Percentiles rank a stretch among this genome's conserved stretches.
Evolutionary conservation across 2,888 invertebrate genomes (phyloP).

Genomic region (Teleiodes luculella): DNA sequence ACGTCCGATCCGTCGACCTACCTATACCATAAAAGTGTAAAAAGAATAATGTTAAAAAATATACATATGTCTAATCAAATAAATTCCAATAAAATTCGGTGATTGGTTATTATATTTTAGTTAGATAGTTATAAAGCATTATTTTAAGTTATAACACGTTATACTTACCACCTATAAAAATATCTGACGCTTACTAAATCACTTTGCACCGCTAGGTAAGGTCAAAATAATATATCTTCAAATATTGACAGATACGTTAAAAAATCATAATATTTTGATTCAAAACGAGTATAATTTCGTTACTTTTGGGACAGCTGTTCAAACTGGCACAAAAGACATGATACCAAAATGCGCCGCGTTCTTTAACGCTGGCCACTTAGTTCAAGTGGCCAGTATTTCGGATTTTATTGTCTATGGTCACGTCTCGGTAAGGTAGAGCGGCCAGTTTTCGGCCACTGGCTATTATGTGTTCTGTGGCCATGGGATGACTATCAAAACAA

Average conservation of each 20-base stretch:
- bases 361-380: constrained; percentile 17
- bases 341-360: constrained; percentile 39
- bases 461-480: no score
- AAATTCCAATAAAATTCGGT: no score
- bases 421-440: constrained; percentile 37
- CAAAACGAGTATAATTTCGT: constrained; percentile 2
- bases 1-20: no score
- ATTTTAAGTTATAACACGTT: no score
- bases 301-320: constrained; percentile 40
- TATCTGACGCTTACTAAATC: neutral
- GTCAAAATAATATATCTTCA: neutral
- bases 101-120: no score
- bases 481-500: constrained; percentile 49
- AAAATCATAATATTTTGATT: constrained; percentile 10
- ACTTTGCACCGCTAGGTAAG: neutral
- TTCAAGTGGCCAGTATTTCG: constrained; percentile 28
- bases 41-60: no score
- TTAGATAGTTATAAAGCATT: no score
- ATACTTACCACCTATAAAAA: no score
- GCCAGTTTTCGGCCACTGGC: constrained; percentile 43
- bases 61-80: no score
- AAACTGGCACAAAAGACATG: constrained; percentile 41
- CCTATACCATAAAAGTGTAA: no score
- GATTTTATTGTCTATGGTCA: constrained; percentile 64
- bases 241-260: constrained; percentile 10